Evolutionary conservation across 2,797 vertebrate genomes (phyloP).

Genomic region (Rallus crepitans): DNA sequence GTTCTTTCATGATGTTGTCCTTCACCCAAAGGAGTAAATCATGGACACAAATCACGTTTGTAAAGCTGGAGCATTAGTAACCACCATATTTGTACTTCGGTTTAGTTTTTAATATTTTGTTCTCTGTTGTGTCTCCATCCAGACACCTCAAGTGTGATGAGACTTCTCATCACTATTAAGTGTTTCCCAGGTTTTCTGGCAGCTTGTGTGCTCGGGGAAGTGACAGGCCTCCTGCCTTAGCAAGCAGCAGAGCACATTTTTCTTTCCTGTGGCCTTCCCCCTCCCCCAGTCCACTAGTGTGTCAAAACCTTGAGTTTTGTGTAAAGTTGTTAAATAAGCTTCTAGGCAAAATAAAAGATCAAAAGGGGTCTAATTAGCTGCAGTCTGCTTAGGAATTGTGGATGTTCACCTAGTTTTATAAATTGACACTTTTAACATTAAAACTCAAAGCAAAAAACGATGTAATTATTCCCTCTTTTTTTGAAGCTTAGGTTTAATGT

Average conservation of each 20-base stretch:
- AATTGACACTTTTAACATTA: constrained; percentile 76
- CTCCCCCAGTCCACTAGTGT: constrained; percentile 9
- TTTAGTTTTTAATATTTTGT: neutral
- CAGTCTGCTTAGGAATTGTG: constrained; percentile 69
- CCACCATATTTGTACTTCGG: neutral
- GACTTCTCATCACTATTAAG: neutral
- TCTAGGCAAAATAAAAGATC: constrained; percentile 75
- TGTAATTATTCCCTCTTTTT: constrained; percentile 75
- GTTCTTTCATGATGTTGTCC: neutral
- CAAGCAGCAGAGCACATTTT: neutral
- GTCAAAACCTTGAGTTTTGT: constrained; percentile 61
- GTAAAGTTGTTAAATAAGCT: constrained; percentile 76
- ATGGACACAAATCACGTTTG: accelerated
- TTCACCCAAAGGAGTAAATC: neutral
- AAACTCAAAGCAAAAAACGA: constrained; percentile 74
- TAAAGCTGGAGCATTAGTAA: neutral
- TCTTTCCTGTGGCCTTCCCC: neutral
- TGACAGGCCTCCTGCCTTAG: neutral
- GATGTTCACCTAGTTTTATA: constrained; percentile 77
- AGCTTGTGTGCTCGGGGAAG: neutral
- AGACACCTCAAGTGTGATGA: neutral
- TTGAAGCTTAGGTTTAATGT: constrained; percentile 75
- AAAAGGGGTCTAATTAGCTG: constrained; percentile 77
- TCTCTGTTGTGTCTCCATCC: neutral
- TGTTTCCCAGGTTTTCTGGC: neutral